These are phyloP conservation scores for Hemichromis elongatus DNA, from an alignment of 2,113 vertebrate species.

Conservation along the genomic window DNA sequence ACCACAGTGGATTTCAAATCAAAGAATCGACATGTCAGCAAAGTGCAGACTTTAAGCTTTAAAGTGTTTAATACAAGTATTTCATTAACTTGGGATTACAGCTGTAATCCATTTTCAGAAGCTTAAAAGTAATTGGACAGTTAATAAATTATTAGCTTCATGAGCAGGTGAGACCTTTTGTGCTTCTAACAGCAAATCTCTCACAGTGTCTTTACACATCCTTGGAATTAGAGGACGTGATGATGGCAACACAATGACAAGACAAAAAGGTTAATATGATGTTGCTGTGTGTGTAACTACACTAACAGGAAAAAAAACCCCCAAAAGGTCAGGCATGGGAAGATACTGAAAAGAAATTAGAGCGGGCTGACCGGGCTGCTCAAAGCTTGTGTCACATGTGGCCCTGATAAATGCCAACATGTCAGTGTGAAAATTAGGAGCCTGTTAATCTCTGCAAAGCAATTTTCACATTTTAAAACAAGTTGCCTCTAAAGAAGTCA, in stretches of 20 bases:
- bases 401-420: accelerated
- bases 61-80: neutral
- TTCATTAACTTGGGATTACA: neutral
- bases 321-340: neutral
- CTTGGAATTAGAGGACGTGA: neutral
- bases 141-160: neutral
- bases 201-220: neutral
- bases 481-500: neutral
- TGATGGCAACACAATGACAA: neutral
- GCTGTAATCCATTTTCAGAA: neutral
- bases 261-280: neutral
- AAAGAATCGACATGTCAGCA: neutral
- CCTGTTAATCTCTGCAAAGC: neutral
- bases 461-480: neutral
- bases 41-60: neutral
- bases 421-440: neutral
- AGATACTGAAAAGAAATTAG: neutral
- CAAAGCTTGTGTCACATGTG: neutral
- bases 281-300: neutral
- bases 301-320: neutral
- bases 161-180: neutral
- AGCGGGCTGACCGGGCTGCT: accelerated
- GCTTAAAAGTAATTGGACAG: neutral
- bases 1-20: neutral
- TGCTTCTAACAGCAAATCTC: neutral